These are phyloP conservation scores for Cyclina sinensis DNA, from an alignment of 1,140 invertebrate species.

Conservation along the genomic window DNA sequence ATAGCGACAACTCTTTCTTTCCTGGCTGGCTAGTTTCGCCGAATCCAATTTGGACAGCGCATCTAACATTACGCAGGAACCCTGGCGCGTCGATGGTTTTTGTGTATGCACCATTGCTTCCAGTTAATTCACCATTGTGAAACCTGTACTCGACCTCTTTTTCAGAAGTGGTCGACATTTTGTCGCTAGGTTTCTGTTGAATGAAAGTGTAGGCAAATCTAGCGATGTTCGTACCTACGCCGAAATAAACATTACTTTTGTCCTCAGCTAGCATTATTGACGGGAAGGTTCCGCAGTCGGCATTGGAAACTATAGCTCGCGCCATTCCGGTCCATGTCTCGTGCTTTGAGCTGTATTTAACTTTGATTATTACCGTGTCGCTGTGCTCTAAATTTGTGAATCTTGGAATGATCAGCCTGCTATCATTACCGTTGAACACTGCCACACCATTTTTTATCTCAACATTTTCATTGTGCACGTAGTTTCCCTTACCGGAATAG, in stretches of 20 bases:
- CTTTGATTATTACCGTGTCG: slow-evolving; percentile 68
- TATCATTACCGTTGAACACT: slow-evolving; percentile 72
- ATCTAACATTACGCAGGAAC: neutral
- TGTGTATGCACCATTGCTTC: neutral
- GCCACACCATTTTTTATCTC: slow-evolving; percentile 67
- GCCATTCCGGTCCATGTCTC: neutral
- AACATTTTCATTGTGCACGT: slow-evolving; percentile 72
- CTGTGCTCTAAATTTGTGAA: slow-evolving; percentile 74
- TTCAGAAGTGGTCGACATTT: neutral
- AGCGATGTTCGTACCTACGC: slow-evolving; percentile 44
- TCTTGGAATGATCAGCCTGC: slow-evolving; percentile 70
- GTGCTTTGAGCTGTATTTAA: slow-evolving; percentile 70
- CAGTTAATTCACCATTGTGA: neutral
- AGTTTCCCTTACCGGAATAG: slow-evolving; percentile 71
- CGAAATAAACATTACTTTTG: slow-evolving; percentile 80
- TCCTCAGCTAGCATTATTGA: slow-evolving; percentile 79
- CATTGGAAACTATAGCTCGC: slow-evolving; percentile 74
- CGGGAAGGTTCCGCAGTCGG: slow-evolving; percentile 70
- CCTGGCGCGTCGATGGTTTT: neutral
- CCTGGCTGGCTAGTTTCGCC: neutral
- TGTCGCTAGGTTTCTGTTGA: neutral
- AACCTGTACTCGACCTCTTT: slow-evolving; percentile 40
- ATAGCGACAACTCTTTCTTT: neutral
- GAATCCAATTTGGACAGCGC: slow-evolving; percentile 47
- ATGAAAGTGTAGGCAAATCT: slow-evolving; percentile 54